These are phyloP conservation scores for Hylaeus volcanicus DNA, from an alignment of 1,140 invertebrate species.

Conservation along the genomic window DNA sequence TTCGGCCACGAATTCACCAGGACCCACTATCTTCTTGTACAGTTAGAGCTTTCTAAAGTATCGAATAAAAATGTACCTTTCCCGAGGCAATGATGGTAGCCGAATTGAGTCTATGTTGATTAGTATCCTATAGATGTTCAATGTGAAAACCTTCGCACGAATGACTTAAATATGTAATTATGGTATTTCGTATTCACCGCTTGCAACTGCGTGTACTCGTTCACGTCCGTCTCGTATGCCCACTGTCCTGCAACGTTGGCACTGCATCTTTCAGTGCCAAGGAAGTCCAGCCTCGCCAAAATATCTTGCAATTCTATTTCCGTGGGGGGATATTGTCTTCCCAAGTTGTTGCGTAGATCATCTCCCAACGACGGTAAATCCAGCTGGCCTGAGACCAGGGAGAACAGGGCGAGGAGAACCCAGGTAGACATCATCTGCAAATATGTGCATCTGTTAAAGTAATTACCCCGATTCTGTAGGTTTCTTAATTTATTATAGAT, in stretches of 20 bases:
- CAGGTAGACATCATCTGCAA: slow-evolving; percentile 60
- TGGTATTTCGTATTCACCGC: slow-evolving; percentile 84
- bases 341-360: slow-evolving; percentile 37
- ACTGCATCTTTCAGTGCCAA: slow-evolving; percentile 88
- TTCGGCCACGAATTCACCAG: not conserved
- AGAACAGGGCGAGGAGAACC: slow-evolving; percentile 55
- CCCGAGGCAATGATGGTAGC: too few species aligned
- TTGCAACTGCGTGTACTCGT: slow-evolving; percentile 88
- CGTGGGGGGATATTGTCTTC: slow-evolving; percentile 11
- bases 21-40: not conserved
- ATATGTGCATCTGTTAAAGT: too few species aligned
- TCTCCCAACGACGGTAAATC: slow-evolving; percentile 72
- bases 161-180: too few species aligned
- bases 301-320: slow-evolving; percentile 76
- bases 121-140: too few species aligned
- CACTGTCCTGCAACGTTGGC: slow-evolving; percentile 91
- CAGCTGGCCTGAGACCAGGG: slow-evolving; percentile 68
- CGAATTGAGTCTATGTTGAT: too few species aligned
- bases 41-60: not conserved
- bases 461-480: too few species aligned
- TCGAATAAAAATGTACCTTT: not conserved
- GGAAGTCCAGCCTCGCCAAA: slow-evolving; percentile 86
- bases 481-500: too few species aligned
- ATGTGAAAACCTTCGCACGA: too few species aligned
- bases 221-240: slow-evolving; percentile 93